A percentile compares a stretch with the other conserved stretches of the same genome.
phyloP scores from a whole-genome alignment of 1,140 invertebrate species.

The Paralvinella palmiformis region DNA sequence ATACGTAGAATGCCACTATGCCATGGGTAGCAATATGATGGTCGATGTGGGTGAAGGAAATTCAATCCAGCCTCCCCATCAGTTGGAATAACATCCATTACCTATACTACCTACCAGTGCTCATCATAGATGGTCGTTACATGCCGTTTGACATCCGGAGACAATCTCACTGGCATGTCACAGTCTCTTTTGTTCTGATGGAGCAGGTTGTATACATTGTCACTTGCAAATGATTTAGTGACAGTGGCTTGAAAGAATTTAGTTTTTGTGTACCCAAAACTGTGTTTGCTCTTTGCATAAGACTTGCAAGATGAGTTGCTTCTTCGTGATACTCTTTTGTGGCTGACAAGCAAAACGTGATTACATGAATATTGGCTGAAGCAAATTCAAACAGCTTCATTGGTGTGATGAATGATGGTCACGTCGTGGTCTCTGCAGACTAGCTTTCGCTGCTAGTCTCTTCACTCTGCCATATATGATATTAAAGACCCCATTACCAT shows the following conservation, averaged over 20 bases:
- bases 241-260: background rate
- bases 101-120: background rate
- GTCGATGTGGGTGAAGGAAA: slow-evolving; percentile 3
- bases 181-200: background rate
- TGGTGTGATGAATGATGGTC: no score
- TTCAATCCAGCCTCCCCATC: background rate
- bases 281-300: background rate
- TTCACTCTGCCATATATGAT: no score
- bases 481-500: no score
- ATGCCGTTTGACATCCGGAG: slow-evolving; percentile 4
- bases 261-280: background rate
- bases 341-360: background rate
- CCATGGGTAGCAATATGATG: slow-evolving; percentile 3
- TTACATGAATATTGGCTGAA: background rate
- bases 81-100: slow-evolving; percentile 4
- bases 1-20: background rate
- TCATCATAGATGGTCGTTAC: background rate
- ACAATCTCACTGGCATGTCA: slow-evolving; percentile 2
- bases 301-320: background rate
- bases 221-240: slow-evolving; percentile 1
- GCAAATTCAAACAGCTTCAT: slow-evolving; percentile 3
- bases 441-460: no score
- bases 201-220: background rate
- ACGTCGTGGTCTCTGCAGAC: no score
- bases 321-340: background rate